Percentiles rank a stretch among this genome's conserved stretches.
Conservation (phyloP, 2,113 vertebrate genomes). For the Neopipo cinnamomea region DNA sequence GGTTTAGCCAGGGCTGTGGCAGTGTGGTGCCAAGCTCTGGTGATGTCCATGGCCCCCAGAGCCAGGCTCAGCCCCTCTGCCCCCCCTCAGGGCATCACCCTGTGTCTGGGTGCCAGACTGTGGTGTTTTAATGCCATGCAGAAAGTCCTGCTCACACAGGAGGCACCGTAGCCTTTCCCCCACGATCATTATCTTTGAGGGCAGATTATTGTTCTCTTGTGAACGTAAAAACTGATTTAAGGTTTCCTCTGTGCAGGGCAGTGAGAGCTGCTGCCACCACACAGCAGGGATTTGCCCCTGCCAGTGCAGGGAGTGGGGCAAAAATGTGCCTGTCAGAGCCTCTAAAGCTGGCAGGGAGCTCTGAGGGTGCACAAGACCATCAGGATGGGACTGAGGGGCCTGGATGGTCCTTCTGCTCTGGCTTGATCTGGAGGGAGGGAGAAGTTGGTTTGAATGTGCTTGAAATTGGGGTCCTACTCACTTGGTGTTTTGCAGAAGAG, state of each 20-base stretch:
- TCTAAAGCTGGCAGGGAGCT: neutral
- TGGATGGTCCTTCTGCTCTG: neutral
- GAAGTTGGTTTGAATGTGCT: neutral
- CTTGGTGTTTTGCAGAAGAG: neutral
- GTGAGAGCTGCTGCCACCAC: neutral
- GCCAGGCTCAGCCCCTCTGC: neutral
- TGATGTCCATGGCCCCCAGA: rapidly evolving
- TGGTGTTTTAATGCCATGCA: neutral
- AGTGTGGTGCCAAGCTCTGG: neutral
- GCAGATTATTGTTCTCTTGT: neutral
- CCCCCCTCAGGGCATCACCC: neutral
- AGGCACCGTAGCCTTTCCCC: rapidly evolving
- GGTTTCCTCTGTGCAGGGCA: neutral
- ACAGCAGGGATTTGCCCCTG: neutral
- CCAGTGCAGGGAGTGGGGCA: neutral
- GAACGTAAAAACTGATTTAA: neutral
- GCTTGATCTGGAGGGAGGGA: neutral
- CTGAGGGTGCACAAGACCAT: neutral
- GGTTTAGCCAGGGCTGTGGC: neutral
- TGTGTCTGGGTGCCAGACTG: rapidly evolving
- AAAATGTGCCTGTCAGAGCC: neutral
- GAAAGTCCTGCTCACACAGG: neutral
- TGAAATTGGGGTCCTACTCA: neutral
- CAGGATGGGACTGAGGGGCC: neutral
- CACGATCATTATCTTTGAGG: rapidly evolving